Percentiles rank a stretch among this genome's conserved stretches.
phyloP scores from a whole-genome alignment of 2,888 invertebrate genomes.

The Linyphia triangularis region DNA sequence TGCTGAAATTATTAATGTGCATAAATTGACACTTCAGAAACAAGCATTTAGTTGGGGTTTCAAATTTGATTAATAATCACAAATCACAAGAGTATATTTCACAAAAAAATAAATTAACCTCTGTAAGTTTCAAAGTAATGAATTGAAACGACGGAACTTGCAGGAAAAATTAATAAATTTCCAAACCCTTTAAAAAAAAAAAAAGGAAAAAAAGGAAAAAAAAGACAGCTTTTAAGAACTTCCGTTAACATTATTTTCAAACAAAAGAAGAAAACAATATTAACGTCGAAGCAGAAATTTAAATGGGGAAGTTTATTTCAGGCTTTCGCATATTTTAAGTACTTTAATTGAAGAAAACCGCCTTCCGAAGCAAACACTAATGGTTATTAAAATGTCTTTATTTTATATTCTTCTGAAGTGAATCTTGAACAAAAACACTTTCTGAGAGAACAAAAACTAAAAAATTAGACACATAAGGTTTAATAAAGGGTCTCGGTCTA shows the following conservation, averaged over 20 bases:
- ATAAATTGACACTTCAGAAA: too few relatives aligned
- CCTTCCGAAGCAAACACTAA: neutral
- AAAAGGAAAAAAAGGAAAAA: neutral
- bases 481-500: conserved; percentile 35
- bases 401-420: conserved; percentile 4
- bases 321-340: neutral
- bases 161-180: neutral
- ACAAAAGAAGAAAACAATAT: neutral
- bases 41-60: too few relatives aligned
- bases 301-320: neutral
- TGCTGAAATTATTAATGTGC: too few relatives aligned
- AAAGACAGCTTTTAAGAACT: neutral
- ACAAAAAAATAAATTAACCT: neutral
- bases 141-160: neutral
- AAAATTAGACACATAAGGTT: conserved; percentile 31
- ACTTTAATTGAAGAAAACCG: neutral
- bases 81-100: neutral
- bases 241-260: neutral
- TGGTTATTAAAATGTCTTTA: conserved; percentile 18
- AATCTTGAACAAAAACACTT: conserved; percentile 19
- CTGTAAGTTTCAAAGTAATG: neutral
- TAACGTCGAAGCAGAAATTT: neutral
- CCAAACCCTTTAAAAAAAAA: neutral
- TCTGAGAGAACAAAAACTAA: neutral
- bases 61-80: too few relatives aligned